Conservation (phyloP, 2,113 vertebrate genomes). For the Leptosomus discolor region DNA sequence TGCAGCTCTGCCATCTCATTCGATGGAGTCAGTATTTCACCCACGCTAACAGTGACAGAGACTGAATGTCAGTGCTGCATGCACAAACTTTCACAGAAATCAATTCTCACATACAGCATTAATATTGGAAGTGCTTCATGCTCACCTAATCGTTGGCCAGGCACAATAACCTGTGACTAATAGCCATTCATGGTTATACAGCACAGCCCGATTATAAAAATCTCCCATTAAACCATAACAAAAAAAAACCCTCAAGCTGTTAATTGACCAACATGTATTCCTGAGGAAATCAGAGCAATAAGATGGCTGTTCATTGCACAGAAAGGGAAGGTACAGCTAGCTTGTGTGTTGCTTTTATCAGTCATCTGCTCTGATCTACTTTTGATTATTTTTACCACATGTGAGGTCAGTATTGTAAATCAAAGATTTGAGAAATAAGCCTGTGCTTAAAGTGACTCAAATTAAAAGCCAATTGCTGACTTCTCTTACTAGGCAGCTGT, state of each 20-base stretch:
- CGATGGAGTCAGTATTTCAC: constrained; percentile 10
- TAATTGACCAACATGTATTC: constrained; percentile 45
- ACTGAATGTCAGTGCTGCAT: not conserved
- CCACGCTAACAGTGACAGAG: not conserved
- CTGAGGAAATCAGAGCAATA: not conserved
- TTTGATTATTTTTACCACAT: constrained; percentile 31
- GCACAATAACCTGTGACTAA: constrained; percentile 36
- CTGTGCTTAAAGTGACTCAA: constrained; percentile 2
- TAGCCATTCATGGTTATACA: not conserved
- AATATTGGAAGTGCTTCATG: not conserved
- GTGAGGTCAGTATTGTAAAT: constrained; percentile 21
- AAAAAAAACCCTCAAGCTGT: not conserved
- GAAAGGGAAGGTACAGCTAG: not conserved
- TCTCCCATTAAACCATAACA: not conserved
- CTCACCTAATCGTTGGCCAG: not conserved
- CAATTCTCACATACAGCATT: not conserved
- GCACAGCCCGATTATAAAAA: not conserved
- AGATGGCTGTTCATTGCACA: not conserved
- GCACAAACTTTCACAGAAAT: constrained; percentile 14
- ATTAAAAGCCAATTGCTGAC: constrained; percentile 2
- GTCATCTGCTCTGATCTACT: not conserved
- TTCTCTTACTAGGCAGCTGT: not conserved
- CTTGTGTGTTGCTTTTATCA: not conserved
- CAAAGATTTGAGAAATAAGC: constrained; percentile 11
- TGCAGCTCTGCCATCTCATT: constrained; percentile 17